Percentiles rank a stretch among this genome's conserved stretches.
These are phyloP conservation scores for Nowickia ferox DNA, from an alignment of 2,888 invertebrate species.

Conservation along the genomic window DNA sequence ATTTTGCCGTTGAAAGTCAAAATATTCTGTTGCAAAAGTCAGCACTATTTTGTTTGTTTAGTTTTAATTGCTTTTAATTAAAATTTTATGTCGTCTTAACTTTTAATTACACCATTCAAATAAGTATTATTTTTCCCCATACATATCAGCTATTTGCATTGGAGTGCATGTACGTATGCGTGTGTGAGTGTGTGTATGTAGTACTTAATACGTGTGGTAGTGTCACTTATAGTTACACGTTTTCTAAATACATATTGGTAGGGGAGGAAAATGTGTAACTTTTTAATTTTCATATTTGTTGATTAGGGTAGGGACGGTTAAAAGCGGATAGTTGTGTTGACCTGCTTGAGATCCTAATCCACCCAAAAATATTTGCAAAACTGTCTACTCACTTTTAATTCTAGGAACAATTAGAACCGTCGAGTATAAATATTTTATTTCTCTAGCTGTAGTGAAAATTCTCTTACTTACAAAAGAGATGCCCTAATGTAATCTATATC, in stretches of 20 bases:
- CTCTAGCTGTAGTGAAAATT: too few species aligned
- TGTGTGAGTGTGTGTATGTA: not conserved
- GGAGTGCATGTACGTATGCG: not conserved
- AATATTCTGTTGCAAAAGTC: conserved; percentile 57
- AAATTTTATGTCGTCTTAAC: conserved; percentile 71
- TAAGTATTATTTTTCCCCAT: conserved; percentile 49
- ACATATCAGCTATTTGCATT: not conserved
- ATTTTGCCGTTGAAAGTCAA: conserved; percentile 37
- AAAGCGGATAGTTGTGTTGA: not conserved
- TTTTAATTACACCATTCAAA: conserved; percentile 71
- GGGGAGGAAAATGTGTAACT: not conserved
- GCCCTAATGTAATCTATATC: too few species aligned
- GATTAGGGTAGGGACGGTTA: not conserved
- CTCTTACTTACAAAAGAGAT: too few species aligned
- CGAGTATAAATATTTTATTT: too few species aligned
- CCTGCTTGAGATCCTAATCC: not conserved
- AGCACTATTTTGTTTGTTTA: conserved; percentile 68
- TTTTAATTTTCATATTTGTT: not conserved
- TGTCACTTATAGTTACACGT: conserved; percentile 44
- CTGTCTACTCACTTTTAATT: not conserved
- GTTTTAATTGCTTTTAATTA: conserved; percentile 72
- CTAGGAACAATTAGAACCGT: not conserved
- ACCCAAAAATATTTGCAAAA: not conserved
- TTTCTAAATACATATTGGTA: conserved; percentile 26
- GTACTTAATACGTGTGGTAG: conserved; percentile 4